phyloP scores from a whole-genome alignment of 1,140 invertebrate genomes.

The Colletes latitarsis region DNA sequence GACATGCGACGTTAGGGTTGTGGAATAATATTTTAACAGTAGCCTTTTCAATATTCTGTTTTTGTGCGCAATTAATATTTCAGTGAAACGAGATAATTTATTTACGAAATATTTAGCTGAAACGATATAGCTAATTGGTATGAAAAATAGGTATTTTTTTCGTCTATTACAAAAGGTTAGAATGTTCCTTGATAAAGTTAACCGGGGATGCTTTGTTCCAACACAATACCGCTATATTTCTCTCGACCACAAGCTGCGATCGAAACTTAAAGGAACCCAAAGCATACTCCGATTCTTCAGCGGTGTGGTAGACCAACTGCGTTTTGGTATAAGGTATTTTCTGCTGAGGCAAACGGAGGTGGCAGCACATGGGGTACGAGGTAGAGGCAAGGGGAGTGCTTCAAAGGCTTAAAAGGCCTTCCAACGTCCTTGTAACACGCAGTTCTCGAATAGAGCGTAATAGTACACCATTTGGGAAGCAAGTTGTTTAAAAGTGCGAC shows the following conservation, averaged over 20 bases:
- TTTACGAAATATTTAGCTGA: background rate
- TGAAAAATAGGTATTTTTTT: background rate
- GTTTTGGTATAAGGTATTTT: conserved; percentile 58
- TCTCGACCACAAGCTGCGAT: conserved; percentile 37
- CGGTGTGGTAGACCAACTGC: conserved; percentile 46
- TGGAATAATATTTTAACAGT: too few relatives aligned
- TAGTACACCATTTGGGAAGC: conserved; percentile 14
- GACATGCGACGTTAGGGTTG: too few relatives aligned
- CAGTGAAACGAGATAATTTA: too few relatives aligned
- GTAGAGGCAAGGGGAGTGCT: conserved; percentile 69
- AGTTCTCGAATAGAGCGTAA: conserved; percentile 72
- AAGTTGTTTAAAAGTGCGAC: conserved; percentile 35
- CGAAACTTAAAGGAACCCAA: conserved; percentile 51
- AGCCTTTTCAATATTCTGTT: too few relatives aligned
- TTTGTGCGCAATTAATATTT: too few relatives aligned
- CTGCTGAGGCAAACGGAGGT: conserved; percentile 49
- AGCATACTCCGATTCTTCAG: conserved; percentile 40
- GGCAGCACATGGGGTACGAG: conserved; percentile 63
- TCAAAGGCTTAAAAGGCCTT: conserved; percentile 78
- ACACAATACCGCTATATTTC: conserved; percentile 4
- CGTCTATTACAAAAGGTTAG: background rate
- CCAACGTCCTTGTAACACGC: conserved; percentile 73
- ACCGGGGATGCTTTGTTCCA: background rate
- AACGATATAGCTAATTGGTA: background rate
- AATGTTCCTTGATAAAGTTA: background rate